Conservation (phyloP, 2,888 invertebrate species). For the Lasiommata megera region DNA sequence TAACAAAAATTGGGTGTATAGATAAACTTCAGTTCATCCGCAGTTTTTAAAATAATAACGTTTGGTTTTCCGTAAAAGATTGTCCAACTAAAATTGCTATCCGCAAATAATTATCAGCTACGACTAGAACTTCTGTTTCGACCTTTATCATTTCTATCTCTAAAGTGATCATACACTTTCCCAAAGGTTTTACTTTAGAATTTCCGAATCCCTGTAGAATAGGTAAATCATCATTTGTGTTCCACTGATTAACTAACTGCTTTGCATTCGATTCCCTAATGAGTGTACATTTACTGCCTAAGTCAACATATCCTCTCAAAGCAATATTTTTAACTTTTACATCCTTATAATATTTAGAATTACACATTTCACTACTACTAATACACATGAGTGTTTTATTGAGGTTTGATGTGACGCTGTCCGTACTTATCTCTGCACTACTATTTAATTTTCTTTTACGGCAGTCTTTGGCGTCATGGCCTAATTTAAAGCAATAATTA, state of each 20-base stretch:
- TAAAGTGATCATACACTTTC: background rate
- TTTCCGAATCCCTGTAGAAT: background rate
- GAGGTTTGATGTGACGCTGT: too few species aligned
- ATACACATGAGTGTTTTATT: background rate
- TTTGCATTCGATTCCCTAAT: conserved; percentile 14
- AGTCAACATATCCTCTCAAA: conserved; percentile 8
- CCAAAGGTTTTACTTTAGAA: background rate
- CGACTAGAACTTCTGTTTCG: background rate
- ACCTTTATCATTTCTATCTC: background rate
- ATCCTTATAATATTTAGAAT: background rate
- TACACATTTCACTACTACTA: background rate
- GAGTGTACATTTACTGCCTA: conserved; percentile 18
- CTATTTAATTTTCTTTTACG: background rate
- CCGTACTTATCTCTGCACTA: too few species aligned
- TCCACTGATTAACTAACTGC: too few species aligned
- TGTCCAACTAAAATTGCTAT: background rate
- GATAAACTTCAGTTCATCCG: background rate
- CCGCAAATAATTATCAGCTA: background rate
- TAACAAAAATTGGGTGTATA: too few species aligned
- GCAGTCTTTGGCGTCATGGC: background rate
- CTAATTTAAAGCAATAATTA: background rate
- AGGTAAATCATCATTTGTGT: background rate
- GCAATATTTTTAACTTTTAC: background rate
- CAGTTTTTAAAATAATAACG: background rate
- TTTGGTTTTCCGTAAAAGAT: background rate